Base-by-base conservation (phyloP, 2,888 invertebrate genomes). In the Bombylius discolor region DNA sequence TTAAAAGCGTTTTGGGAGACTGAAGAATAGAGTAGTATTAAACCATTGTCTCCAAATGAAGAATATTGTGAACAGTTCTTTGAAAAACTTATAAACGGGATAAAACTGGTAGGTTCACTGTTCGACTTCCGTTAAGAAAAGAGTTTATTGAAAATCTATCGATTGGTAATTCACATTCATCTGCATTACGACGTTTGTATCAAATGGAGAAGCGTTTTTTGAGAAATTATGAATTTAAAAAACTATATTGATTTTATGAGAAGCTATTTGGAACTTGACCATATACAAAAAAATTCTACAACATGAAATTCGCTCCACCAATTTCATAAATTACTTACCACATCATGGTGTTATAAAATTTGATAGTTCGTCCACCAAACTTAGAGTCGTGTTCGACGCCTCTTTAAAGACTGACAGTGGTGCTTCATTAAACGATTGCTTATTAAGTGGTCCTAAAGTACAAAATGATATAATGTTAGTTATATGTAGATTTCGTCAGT, bases 301-400 rank as follows among this genome's bases (percentile, higher is more conserved):
- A 4, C 34, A 49, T 34, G 12, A 34, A 7, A 13, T 6, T 32
- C 13, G 12, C 5, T 8, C 8, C 1, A 3, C 11, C 11, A 33
- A 8, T 32, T 13, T 32, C 4, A 33, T 31, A 31, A 44, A 45
- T 32, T 57, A 53, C 34, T 13, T 57, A 8, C 55, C 55, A 4
- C 52, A 54, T 48, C 57, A 57, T 49, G 55, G 42, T 4, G 55
- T 57, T 4, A 1, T 57, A 1, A 57, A 57, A 48, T 12, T 12
- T 4, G 6, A 39, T 9, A 54, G 57, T 36, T 48, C 51, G 1
- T 33, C 53, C 14, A 58, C 55, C 36, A 52, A 55, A 13, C 14
- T 55, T 1, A 11, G 55, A 49, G 54, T 49, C 3, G 55, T 55
- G n/a, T 57, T 57, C 34, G 52, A 57, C 32, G 57, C 45, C 1